phyloP scores from a whole-genome alignment of 2,797 vertebrate genomes.

The Columba guinea region DNA sequence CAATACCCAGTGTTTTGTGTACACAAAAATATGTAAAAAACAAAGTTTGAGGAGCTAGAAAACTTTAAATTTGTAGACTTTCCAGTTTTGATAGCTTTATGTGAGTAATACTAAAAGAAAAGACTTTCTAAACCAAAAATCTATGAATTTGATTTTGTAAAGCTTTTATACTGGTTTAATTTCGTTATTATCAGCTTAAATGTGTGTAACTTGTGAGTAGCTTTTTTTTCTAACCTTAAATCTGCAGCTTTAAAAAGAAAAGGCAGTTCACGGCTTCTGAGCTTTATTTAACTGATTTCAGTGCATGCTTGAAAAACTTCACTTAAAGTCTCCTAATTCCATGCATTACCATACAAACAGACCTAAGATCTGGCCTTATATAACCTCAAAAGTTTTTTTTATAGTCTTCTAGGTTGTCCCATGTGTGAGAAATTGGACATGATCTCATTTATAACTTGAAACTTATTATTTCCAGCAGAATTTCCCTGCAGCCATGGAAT shows the following conservation, averaged over 20 bases:
- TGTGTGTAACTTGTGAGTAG: neutral
- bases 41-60: neutral
- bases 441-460: neutral
- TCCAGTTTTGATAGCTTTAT: neutral
- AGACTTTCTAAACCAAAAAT: neutral
- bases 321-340: neutral
- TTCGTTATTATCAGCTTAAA: neutral
- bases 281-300: neutral
- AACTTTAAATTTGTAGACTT: neutral
- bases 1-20: neutral
- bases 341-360: neutral
- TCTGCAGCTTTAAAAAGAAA: neutral
- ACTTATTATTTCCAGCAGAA: neutral
- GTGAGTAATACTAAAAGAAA: neutral
- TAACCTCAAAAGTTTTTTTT: neutral
- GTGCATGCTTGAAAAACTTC: neutral
- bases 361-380: neutral
- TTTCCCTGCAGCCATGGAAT: neutral
- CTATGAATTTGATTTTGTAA: neutral
- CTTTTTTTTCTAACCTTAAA: neutral
- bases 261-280: neutral
- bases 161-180: neutral
- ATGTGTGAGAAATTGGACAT: neutral
- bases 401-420: neutral
- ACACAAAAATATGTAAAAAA: neutral